Evolutionary conservation across 1,140 invertebrate genomes (phyloP).

Genomic region (Cydia splendana): DNA sequence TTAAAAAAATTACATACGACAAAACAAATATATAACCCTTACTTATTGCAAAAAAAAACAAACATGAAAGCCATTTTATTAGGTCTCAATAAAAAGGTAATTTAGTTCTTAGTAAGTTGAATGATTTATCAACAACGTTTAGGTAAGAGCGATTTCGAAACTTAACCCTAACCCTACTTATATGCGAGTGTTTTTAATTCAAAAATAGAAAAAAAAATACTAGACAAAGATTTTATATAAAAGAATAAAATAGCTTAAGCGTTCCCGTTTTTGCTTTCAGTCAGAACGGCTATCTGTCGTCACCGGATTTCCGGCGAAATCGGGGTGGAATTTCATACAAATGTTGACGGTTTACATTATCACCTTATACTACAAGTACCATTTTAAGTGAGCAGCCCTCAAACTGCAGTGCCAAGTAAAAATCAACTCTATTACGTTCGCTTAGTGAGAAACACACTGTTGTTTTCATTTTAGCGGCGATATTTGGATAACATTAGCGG

Average conservation of each 20-base stretch:
- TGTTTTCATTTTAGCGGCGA: not conserved
- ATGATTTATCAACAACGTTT: no score
- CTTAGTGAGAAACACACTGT: not conserved
- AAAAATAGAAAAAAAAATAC: not conserved
- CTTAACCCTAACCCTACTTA: no score
- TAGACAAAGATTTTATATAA: not conserved
- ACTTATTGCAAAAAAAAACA: no score
- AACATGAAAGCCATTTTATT: no score
- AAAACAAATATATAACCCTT: no score
- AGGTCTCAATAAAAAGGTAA: no score
- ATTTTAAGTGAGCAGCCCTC: not conserved
- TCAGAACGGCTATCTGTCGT: constrained; percentile 46
- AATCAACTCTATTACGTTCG: not conserved
- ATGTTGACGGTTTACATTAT: constrained; percentile 61
- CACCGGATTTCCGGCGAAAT: constrained; percentile 55
- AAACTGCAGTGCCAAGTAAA: not conserved
- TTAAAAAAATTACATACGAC: no score
- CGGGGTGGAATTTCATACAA: constrained; percentile 47
- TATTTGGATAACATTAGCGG: constrained; percentile 28
- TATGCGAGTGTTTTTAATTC: no score
- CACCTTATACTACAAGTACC: constrained; percentile 44
- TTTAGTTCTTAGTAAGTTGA: no score
- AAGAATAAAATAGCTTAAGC: not conserved
- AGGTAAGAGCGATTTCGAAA: no score
- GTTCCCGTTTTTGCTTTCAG: not conserved